Evolutionary conservation across 1,140 invertebrate species (phyloP).

Genomic region (Drosophila watanabei): DNA sequence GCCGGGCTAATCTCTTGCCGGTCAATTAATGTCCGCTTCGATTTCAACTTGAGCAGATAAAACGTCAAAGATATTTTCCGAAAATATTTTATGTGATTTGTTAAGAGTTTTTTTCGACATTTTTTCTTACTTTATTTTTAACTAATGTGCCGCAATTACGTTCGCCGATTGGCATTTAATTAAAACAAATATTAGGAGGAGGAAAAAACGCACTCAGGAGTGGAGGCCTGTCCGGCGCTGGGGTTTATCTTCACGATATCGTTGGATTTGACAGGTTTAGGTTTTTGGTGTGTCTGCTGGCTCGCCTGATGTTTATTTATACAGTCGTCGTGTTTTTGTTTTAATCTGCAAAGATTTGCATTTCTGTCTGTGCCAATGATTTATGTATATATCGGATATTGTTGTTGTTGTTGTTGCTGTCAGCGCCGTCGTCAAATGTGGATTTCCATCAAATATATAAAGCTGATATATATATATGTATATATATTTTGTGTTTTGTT

Average conservation of each 20-base stretch:
- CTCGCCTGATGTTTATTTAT: constrained; percentile 57
- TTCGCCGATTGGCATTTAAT: constrained; percentile 73
- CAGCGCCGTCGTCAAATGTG: constrained; percentile 58
- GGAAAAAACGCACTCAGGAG: constrained; percentile 43
- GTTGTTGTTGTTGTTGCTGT: constrained; percentile 41
- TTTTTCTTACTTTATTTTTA: constrained; percentile 21
- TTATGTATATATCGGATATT: constrained; percentile 41
- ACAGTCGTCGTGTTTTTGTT: constrained; percentile 61
- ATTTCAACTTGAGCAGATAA: constrained; percentile 75
- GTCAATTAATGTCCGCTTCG: constrained; percentile 78
- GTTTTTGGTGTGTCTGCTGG: constrained; percentile 61
- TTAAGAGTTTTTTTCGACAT: constrained; percentile 17
- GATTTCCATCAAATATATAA: constrained; percentile 49
- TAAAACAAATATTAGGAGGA: constrained; percentile 67
- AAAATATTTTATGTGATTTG: constrained; percentile 55
- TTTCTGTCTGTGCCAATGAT: constrained; percentile 76
- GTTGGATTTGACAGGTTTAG: constrained; percentile 75
- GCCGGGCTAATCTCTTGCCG: constrained; percentile 45
- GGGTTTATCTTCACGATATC: constrained; percentile 69
- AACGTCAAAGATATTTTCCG: constrained; percentile 58
- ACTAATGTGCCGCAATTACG: constrained; percentile 76
- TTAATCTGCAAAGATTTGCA: constrained; percentile 77
- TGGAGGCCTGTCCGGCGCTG: constrained; percentile 14
- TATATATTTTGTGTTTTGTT: constrained; percentile 25
- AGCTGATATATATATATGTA: constrained; percentile 41